Percentiles rank a stretch among this genome's conserved stretches.
Conservation (phyloP, 2,888 invertebrate genomes). For the Polyploca ridens region DNA sequence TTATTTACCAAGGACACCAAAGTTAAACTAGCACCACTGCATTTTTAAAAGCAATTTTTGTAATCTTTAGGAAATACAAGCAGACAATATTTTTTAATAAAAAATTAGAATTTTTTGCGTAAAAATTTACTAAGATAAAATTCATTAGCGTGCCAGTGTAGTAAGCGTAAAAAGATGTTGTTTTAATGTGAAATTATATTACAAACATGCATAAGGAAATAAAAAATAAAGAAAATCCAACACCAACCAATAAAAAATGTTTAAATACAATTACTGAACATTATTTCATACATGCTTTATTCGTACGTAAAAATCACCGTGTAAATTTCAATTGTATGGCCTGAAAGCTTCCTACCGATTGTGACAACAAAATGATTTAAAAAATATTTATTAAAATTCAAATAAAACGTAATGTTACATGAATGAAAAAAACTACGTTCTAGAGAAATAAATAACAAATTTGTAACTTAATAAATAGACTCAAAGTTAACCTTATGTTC, state of each 20-base stretch:
- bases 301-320: slow-evolving; percentile 15
- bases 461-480: slow-evolving; percentile 27
- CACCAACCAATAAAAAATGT: slow-evolving; percentile 50
- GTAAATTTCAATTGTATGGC: slow-evolving; percentile 37
- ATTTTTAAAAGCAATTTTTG: background rate
- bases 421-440: slow-evolving; percentile 37
- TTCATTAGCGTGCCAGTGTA: slow-evolving; percentile 13
- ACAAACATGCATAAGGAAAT: slow-evolving; percentile 39
- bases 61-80: background rate
- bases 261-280: slow-evolving; percentile 26
- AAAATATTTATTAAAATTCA: slow-evolving; percentile 66
- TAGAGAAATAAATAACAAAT: slow-evolving; percentile 42
- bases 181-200: slow-evolving; percentile 12
- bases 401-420: slow-evolving; percentile 52
- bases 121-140: background rate
- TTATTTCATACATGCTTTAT: slow-evolving; percentile 80
- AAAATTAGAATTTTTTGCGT: background rate
- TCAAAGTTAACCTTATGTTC: slow-evolving; percentile 12
- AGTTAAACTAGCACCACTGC: background rate
- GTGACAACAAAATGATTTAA: slow-evolving; percentile 57
- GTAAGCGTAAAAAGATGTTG: slow-evolving; percentile 4
- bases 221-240: slow-evolving; percentile 50
- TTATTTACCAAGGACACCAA: slow-evolving; percentile 3
- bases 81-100: background rate
- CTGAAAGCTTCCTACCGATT: slow-evolving; percentile 82